Base-by-base conservation (phyloP, 2,888 invertebrate species). In the Mylabris sibirica region DNA sequence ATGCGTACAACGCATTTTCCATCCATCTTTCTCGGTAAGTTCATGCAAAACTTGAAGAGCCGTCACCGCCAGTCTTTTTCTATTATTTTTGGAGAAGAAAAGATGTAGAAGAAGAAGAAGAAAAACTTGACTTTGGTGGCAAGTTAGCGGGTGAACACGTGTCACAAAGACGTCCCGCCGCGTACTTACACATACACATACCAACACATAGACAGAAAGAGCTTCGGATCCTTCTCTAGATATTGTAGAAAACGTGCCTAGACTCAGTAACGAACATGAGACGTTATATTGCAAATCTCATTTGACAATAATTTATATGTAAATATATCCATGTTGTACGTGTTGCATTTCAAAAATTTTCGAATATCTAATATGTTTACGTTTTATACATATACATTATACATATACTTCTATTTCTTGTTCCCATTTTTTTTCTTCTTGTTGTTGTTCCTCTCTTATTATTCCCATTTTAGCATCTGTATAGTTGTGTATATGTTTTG, bases 221-320 rank as follows among this genome's bases (percentile, higher is more conserved):
- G 49, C 49, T 49, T 49, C 76, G 75, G 76, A 78, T 78, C 79
- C 76, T 76, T 77, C 77, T 75, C 79, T 80, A 80, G 82, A 81
- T 81, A 79, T 81, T 79, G 81, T 72, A 76, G 75, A 69, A 74
- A 72, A 81, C 82, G 82, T 82, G 82, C 77, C 72, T 67, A 68
- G 80, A 77, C 78, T 81, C 9, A 62, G 74, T 66, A 80, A 81
- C 76, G 74, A 79, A 72, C 76, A 53, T 71, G 77, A 79, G 79
- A 82, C 81, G 83, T 81, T 82, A 82, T 83, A 83, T 82, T 81
- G 84, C 83, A 84, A 84, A 84, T 83, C 83, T 84, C 83, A 84
- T 84, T 84, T 83, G 83, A 83, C 83, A 83, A 84, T 84, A 84
- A 84, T 84, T 84, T 84, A 84, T 83, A 84, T 84, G 84, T 83